These are phyloP conservation scores for Melanerpes formicivorus DNA, from an alignment of 2,113 vertebrate genomes.

Conservation along the genomic window DNA sequence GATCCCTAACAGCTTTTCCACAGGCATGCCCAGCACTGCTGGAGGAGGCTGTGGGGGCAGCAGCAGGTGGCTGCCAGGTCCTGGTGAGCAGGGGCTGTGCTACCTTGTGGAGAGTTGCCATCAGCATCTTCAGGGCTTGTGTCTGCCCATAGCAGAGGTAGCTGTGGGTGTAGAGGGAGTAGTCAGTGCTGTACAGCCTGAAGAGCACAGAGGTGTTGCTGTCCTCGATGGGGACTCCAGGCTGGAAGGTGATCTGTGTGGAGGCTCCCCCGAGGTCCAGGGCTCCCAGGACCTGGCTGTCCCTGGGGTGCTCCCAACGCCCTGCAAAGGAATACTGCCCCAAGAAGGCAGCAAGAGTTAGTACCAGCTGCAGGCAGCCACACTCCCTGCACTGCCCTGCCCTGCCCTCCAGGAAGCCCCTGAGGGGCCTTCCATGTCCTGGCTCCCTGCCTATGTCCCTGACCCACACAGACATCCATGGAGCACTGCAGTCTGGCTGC, in stretches of 20 bases:
- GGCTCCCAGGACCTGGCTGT: conserved; percentile 69
- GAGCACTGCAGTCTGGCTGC: not conserved
- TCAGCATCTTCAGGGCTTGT: conserved; percentile 73
- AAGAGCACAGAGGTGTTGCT: conserved; percentile 55
- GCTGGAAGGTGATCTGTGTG: conserved; percentile 83
- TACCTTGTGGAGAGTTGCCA: conserved; percentile 73
- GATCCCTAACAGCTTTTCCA: not conserved
- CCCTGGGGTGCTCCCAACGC: conserved; percentile 74
- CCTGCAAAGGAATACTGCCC: conserved; percentile 80
- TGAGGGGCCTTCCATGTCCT: not conserved
- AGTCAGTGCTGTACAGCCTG: conserved; percentile 75
- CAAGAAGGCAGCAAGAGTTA: not conserved
- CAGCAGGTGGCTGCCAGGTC: not conserved
- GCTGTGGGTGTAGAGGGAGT: conserved; percentile 81
- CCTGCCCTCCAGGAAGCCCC: not conserved
- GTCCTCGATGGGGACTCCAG: conserved; percentile 60
- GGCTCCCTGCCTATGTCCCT: not conserved
- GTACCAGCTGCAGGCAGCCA: not conserved
- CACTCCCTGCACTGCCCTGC: not conserved
- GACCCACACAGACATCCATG: not conserved
- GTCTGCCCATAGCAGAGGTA: conserved; percentile 82
- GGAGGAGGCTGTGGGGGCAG: not conserved
- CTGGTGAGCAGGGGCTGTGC: not conserved
- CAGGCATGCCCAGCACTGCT: accelerated
- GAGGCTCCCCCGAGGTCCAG: conserved; percentile 85